phyloP scores from a whole-genome alignment of 2,113 vertebrate species.

The Athene cunicularia region DNA sequence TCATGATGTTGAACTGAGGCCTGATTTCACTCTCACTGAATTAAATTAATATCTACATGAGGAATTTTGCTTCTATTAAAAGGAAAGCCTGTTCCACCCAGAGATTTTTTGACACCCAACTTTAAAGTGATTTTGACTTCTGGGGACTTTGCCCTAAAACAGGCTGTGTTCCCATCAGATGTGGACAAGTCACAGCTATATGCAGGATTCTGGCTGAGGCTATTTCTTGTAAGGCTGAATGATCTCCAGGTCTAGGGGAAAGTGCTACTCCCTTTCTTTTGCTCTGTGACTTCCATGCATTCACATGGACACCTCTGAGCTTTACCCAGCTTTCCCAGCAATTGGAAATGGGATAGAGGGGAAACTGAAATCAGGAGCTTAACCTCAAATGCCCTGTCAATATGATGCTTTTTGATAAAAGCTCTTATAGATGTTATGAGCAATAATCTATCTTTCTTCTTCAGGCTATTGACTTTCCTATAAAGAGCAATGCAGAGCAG shows the following conservation, averaged over 20 bases:
- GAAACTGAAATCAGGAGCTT: neutral
- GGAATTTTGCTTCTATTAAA: neutral
- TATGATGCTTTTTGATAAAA: neutral
- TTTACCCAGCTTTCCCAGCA: neutral
- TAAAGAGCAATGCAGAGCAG: neutral
- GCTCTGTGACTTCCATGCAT: neutral
- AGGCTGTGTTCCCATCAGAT: neutral
- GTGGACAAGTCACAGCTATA: no score
- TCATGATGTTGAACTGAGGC: neutral
- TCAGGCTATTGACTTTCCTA: slow-evolving; percentile 22
- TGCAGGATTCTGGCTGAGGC: neutral
- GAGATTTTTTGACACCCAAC: neutral
- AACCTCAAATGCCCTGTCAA: neutral
- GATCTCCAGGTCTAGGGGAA: neutral
- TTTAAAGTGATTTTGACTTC: neutral
- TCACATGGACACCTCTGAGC: neutral
- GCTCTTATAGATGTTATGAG: neutral
- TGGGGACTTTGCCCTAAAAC: neutral
- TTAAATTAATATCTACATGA: neutral
- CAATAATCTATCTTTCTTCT: slow-evolving; percentile 7
- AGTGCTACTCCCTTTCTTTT: neutral
- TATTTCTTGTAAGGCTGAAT: neutral
- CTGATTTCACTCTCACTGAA: neutral
- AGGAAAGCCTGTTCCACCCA: neutral
- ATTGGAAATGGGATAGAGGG: neutral